Base-by-base conservation (phyloP, 2,888 invertebrate species). In the Leptinotarsa peninsularis region DNA sequence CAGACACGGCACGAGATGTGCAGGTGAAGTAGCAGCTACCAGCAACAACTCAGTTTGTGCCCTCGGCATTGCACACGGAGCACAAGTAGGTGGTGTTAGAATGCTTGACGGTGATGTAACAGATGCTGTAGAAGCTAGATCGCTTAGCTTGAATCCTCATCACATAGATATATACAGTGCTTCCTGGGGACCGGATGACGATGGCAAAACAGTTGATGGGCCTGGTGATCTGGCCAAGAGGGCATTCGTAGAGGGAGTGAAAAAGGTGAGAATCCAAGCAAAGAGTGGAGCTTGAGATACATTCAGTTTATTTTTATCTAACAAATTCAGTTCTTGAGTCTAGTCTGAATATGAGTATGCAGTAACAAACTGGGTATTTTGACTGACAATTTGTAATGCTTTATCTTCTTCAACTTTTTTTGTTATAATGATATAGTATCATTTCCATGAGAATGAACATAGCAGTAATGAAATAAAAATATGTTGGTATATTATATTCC, bases 61-160 rank as follows among this genome's bases (percentile, higher is more conserved):
- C 63, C 96, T 99, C 10, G 99, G 99, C 23, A 96, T 99, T 60
- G 99, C 99, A 0, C 98, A 93, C 86, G 96, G 96, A 71, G 98
- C 99, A 67, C 95, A 94, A 84, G 98, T 99, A 5, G 88, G 88
- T 49, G 97, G 98, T 81, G 98, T 98, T n/a, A 92, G 98, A 67
- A 98, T 98, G 98, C 88, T 99, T 84, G 98, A 98, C 85, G 98
- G 98, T 49, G 98, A 99, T 88, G 99, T 99, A 73, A 99, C 99
- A 0, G 99, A 99, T 88, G 98, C 98, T 0, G 98, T 99, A 14
- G 99, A 99, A 89, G 98, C 99, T 2, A 92, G 96, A 78, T 98
- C 98, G 0, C 91, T 99, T 27, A 96, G 97, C 82, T 91, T 98
- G 73, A 97, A 98, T 88, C 96, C 96, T 33, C 96, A 99, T 84